A percentile compares a stretch with the other conserved stretches of the same genome.
Evolutionary conservation across 2,888 invertebrate species (phyloP).

Genomic region (Lasioglossum zephyrum): DNA sequence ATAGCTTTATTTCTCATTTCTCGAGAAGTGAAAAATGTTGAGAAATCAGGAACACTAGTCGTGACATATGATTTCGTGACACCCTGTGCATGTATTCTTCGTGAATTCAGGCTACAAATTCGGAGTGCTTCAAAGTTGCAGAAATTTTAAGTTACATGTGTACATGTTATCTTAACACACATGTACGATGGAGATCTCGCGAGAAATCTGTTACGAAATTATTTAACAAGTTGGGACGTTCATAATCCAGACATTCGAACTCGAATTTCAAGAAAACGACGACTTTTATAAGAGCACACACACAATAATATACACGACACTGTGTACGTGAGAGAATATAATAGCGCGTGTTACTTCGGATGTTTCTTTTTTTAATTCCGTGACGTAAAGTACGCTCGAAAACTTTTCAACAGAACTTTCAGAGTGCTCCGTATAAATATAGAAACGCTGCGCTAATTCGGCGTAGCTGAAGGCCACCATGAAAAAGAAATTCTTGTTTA

Average conservation of each 20-base stretch:
- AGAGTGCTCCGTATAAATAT: not conserved
- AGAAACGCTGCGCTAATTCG: not conserved
- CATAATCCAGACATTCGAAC: not conserved
- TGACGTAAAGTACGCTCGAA: not conserved
- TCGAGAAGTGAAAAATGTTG: too few species aligned
- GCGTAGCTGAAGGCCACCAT: not conserved
- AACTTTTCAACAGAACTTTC: not conserved
- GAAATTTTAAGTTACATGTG: not conserved
- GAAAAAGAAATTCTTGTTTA: slow-evolving; percentile 15
- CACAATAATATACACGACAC: not conserved
- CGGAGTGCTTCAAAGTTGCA: not conserved
- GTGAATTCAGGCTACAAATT: not conserved
- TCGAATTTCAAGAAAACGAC: not conserved
- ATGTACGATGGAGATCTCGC: not conserved
- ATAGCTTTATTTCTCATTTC: too few species aligned
- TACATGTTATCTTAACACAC: not conserved
- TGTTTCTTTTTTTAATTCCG: not conserved
- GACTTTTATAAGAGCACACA: not conserved
- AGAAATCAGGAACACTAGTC: too few species aligned
- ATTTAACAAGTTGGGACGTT: not conserved
- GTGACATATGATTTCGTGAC: too few species aligned
- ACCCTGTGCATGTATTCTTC: not conserved
- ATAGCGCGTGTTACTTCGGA: not conserved
- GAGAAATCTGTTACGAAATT: not conserved
- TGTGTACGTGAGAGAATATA: not conserved